Base-by-base conservation (phyloP, 2,113 vertebrate genomes). In the Cavia aperea region DNA sequence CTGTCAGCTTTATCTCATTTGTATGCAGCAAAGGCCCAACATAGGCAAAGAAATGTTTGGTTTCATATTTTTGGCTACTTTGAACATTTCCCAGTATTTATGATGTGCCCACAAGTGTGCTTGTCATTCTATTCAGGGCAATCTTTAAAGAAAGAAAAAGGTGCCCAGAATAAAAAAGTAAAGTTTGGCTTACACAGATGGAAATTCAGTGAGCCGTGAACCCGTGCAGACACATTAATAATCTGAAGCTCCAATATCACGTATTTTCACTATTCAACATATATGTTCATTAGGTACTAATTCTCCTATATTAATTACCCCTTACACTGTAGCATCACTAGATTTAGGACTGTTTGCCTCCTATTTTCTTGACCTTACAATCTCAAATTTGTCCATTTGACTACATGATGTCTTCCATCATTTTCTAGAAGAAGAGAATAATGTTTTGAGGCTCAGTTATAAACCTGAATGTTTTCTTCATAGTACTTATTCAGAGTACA, bases 11-110 rank as follows among this genome's bases (percentile, higher is more conserved):
- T 15, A 2, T 54, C 13, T 78, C 33, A 3, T 1, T 39, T 43
- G 51, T 21, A 65, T 26, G 2, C 16, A 54, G 9, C 72, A 21
- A 73, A 60, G n/a, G 72, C 26, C 46, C 10, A 89, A 33, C 5
- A 29, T 8, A 36, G 36, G 0, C 10, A 54, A n/a, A 66, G 4
- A n/a, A 5, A 56, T 1, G 2, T 65, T 43, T 65, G 9, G 3
- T 24, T 63, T 77, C 31, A 62, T 81, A 36, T n/a, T 12, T 13
- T 65, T 66, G 8, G 54, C 43, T 68, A 49, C 4, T 19, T 1
- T 2, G 0, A 46, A 36, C 54, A 58, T 86, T 5, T 6, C 77
- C 11, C 63, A 15, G 65, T 51, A 33, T 29, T 60, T 18, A 24
- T 68, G 0, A 73, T 54, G 9, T 10, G 10, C 4, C 7, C 31